Evolutionary conservation across 1,140 invertebrate genomes (phyloP).

Genomic region (Bombyx mandarina): DNA sequence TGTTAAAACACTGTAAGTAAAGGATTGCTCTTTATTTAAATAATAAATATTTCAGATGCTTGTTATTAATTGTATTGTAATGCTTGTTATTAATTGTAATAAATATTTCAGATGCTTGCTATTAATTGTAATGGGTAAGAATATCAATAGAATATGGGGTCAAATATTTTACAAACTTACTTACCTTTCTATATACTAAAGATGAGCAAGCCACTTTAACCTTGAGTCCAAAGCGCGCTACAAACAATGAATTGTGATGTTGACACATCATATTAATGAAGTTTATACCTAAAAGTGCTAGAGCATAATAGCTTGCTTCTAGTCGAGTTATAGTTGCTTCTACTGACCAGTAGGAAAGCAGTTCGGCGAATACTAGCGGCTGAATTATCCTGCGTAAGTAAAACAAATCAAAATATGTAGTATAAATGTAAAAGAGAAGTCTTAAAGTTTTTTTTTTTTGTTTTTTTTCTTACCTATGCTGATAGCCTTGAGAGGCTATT

Average conservation of each 20-base stretch:
- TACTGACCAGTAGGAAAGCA: constrained; percentile 72
- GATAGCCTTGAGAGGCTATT: too few relatives aligned
- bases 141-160: too few relatives aligned
- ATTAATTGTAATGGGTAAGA: too few relatives aligned
- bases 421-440: neutral
- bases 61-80: too few relatives aligned
- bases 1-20: too few relatives aligned
- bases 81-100: too few relatives aligned
- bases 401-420: constrained; percentile 7
- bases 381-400: constrained; percentile 40
- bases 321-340: constrained; percentile 23
- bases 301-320: constrained; percentile 47
- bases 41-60: too few relatives aligned
- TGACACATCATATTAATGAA: constrained; percentile 40
- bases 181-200: constrained; percentile 72
- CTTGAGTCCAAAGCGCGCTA: constrained; percentile 49
- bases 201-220: constrained; percentile 72
- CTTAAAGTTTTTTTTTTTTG: too few relatives aligned
- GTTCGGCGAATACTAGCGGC: constrained; percentile 68
- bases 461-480: too few relatives aligned
- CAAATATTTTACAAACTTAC: neutral
- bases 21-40: too few relatives aligned
- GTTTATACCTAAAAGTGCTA: constrained; percentile 46
- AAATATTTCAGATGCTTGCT: too few relatives aligned
- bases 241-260: constrained; percentile 49